Conservation (phyloP, 2,888 invertebrate genomes). For the Thyatira batis region DNA sequence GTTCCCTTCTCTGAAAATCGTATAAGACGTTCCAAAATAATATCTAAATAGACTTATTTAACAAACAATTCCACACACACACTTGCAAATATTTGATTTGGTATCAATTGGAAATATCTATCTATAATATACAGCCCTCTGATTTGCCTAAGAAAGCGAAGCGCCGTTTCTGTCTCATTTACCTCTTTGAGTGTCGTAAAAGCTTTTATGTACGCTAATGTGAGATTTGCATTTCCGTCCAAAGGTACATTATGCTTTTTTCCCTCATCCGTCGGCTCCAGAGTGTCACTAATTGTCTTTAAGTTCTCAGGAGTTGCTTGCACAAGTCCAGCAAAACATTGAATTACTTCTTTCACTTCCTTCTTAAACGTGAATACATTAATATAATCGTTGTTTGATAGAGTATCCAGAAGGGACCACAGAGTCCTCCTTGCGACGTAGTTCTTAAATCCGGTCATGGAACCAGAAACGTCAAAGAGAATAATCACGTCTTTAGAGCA, state of each 20-base stretch:
- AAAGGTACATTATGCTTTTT: constrained; percentile 82
- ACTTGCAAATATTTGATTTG: too few species aligned
- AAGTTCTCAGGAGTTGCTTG: constrained; percentile 95
- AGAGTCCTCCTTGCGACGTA: constrained; percentile 93
- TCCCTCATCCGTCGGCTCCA: constrained; percentile 73
- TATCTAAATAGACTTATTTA: too few species aligned
- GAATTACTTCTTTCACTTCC: constrained; percentile 87
- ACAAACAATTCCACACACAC: too few species aligned
- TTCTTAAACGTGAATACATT: constrained; percentile 94
- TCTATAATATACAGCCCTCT: too few species aligned
- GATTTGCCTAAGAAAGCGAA: too few species aligned
- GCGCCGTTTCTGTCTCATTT: constrained; percentile 39
- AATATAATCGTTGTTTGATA: constrained; percentile 98
- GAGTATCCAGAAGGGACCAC: constrained; percentile 93
- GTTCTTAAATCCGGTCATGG: constrained; percentile 93
- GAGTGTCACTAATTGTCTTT: constrained; percentile 86
- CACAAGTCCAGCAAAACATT: constrained; percentile 93
- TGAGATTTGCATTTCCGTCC: constrained; percentile 92
- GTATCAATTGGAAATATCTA: too few species aligned
- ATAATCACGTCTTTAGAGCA: constrained; percentile 99
- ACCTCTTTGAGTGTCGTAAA: constrained; percentile 91
- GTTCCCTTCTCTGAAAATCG: constrained; percentile 49
- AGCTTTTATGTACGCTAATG: constrained; percentile 90
- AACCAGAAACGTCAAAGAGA: constrained; percentile 96
- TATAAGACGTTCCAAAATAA: not conserved